Percentiles rank a stretch among this genome's conserved stretches.
These are phyloP conservation scores for Tridacna gigas DNA, from an alignment of 2,888 invertebrate genomes.

Conservation along the genomic window DNA sequence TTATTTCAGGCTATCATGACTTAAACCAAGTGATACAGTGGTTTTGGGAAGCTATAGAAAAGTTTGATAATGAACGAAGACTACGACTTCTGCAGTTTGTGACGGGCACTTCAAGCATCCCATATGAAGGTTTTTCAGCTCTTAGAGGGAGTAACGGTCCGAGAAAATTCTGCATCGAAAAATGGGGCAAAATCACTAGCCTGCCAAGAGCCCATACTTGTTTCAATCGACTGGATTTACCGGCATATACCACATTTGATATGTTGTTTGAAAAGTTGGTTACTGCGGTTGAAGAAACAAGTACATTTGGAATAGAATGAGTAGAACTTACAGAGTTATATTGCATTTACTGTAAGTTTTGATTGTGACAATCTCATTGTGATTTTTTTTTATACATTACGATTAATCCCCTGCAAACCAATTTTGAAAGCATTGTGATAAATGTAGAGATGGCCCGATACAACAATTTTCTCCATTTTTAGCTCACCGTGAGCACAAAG, in stretches of 20 bases:
- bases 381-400: no score
- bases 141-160: conserved; percentile 97
- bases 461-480: neutral
- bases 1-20: conserved; percentile 93
- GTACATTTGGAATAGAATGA: conserved; percentile 98
- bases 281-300: conserved; percentile 97
- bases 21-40: conserved; percentile 97
- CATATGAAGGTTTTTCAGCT: conserved; percentile 98
- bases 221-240: conserved; percentile 98
- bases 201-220: conserved; percentile 98
- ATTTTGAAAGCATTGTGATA: neutral
- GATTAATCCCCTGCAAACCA: neutral
- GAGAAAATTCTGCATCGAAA: conserved; percentile 97
- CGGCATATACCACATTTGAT: conserved; percentile 96
- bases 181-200: conserved; percentile 97
- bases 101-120: conserved; percentile 98
- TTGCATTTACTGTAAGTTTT: no score
- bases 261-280: conserved; percentile 95
- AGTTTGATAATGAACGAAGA: conserved; percentile 96
- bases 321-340: neutral
- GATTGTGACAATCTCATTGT: no score
- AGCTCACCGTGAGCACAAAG: no score
- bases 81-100: conserved; percentile 95
- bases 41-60: conserved; percentile 99
- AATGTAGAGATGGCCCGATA: neutral